Base-by-base conservation (phyloP, 2,113 vertebrate genomes). In the Cervus canadensis region DNA sequence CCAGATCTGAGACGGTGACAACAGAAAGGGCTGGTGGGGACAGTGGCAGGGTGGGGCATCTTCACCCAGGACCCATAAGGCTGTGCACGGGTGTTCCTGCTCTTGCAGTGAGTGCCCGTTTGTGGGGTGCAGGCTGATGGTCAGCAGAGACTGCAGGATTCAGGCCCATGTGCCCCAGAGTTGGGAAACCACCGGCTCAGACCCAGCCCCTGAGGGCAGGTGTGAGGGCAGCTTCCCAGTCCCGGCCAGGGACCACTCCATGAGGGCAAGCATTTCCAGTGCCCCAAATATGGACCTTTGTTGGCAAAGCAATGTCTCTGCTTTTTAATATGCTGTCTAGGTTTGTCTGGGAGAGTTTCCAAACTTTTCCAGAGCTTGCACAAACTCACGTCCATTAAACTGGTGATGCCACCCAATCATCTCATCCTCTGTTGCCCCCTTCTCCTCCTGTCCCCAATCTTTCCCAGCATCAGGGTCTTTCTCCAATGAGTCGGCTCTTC, bases 161-260 rank as follows among this genome's bases (percentile, higher is more conserved):
- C 33, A 52, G 45, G 4, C 16, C 28, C 5, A 4, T 1, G 28
- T 7, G n/a, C 25, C 79, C 71, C 21, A 15, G 52, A 54, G 43
- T 19, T 10, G 7, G 9, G 54, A 81, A 56, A 30, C 45, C 10
- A 3, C 7, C 0, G 78, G 48, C 60, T 93, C 21, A 6, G 62
- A 17, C 3, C 15, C 30, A 48, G 43, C 0, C 1, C 16, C 6
- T 1, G 3, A 64, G 45, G 36, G 15, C 25, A 2, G 33, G 30
- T 52, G 2, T 14, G 19, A 54, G 79, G 78, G 28, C 0, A 1
- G 78, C 30, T 6, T 48, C 40, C 71, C 64, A 16, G 84, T 45
- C 26, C 6, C 23, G 0, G 0, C 57, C 54, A 10, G 71, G 1
- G 54, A 19, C 2, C 13, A 21, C 21, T 6, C 45, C 2, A 26